Evolutionary conservation across 2,888 invertebrate genomes (phyloP), one percentile per base, ranked within the genome.

Genomic region (Ennomos erosarius): DNA sequence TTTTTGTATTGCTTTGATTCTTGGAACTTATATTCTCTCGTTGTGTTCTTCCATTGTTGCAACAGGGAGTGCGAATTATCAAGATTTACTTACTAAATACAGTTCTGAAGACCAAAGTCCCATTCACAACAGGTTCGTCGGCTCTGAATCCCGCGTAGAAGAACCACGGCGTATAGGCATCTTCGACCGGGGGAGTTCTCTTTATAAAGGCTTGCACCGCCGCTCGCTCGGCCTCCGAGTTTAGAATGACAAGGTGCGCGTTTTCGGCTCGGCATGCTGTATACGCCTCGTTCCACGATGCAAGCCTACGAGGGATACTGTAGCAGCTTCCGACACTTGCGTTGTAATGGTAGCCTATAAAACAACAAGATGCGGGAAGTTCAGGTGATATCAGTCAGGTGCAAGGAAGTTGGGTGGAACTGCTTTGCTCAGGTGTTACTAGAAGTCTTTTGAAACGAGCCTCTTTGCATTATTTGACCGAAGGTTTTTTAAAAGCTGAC

Each of bases 251-350:
- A 5, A 90, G 71, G 44, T 88, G 86, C 0, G 84, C 76, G 0
- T 80, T 79, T 42, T 87, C 78, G 0, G 78, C 76, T 1, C 67
- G 70, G 59, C 89, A 90, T 43, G 85, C 83, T 0, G 74, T 75
- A 40, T 80, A 84, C 0, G 88, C 88, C 53, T 84, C 73, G 52
- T 84, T 80, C 90, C 90, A 90, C 0, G 82, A 72, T 37, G 62
- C 76, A 0, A 80, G 64, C 0, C 67, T 10, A 0, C 13, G 38
- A 0, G 85, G 74, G 0, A 87, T 74, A 46, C 74, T 84, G 72
- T 90, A 90, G 64, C 90, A 89, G 55, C 87, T 85, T 1, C 81
- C 74, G 1, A 77, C 69, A 40, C 71, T 73, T n/a, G 67, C 54
- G 9, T 69, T 68, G 67, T 80, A 81, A 37, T 62, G 48, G 64